A percentile compares a stretch with the other conserved stretches of the same genome.
These are phyloP conservation scores for Phylloscopus collybita DNA, from an alignment of 2,797 vertebrate species.

Conservation along the genomic window DNA sequence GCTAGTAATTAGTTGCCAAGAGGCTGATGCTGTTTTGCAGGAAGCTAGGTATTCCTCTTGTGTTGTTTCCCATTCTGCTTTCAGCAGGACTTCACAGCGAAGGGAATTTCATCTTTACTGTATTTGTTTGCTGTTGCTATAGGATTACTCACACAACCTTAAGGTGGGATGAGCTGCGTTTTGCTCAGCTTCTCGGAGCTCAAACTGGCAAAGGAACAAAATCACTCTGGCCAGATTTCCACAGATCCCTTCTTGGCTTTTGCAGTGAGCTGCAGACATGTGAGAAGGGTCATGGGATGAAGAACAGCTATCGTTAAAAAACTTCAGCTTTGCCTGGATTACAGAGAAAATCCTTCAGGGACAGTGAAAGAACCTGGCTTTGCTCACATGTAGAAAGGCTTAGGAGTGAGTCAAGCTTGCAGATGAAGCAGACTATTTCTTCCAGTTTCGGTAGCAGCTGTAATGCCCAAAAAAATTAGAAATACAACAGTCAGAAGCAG, in stretches of 20 bases:
- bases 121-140: slow-evolving; percentile 41
- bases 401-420: background rate
- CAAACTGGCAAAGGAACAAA: slow-evolving; percentile 3
- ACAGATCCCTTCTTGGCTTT: background rate
- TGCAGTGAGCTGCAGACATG: background rate
- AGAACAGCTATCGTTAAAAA: background rate
- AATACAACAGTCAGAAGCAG: background rate
- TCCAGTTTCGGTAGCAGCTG: background rate
- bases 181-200: background rate
- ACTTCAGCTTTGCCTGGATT: background rate
- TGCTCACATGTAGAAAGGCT: background rate
- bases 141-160: background rate
- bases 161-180: background rate
- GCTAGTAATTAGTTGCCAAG: background rate
- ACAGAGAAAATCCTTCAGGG: background rate
- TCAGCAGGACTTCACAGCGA: background rate
- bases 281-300: background rate
- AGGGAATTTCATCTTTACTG: background rate
- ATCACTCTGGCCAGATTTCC: background rate
- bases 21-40: background rate
- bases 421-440: background rate
- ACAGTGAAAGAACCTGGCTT: background rate
- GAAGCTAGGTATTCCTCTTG: accelerated
- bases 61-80: background rate
- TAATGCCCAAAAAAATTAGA: background rate